phyloP scores from a whole-genome alignment of 2,888 invertebrate species.

The Philonicus albiceps region DNA sequence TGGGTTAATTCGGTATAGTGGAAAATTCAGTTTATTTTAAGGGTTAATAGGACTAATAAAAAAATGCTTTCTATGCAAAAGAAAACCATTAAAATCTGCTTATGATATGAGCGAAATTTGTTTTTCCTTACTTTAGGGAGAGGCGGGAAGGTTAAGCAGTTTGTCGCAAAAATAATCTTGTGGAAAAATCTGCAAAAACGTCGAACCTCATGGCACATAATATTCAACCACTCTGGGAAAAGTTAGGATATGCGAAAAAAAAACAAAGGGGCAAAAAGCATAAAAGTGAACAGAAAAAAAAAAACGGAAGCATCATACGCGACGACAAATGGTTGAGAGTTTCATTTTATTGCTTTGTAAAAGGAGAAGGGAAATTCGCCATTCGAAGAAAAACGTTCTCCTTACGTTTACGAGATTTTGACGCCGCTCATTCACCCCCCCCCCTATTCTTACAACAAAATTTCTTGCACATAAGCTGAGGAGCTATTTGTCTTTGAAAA shows the following conservation, averaged over 20 bases:
- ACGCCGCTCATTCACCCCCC: conserved; percentile 41
- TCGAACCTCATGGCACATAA: conserved; percentile 4
- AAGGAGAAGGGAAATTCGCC: conserved; percentile 27
- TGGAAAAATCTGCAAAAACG: not conserved
- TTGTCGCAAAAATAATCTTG: not conserved
- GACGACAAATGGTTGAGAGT: conserved; percentile 38
- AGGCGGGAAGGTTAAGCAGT: not conserved
- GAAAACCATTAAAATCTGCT: not conserved
- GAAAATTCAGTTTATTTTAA: no score
- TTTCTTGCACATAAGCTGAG: conserved; percentile 42
- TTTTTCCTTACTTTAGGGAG: not conserved
- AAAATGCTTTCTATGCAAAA: not conserved
- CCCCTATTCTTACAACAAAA: conserved; percentile 41
- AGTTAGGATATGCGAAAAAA: not conserved
- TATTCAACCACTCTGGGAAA: not conserved
- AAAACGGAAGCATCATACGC: not conserved
- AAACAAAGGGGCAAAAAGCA: not conserved
- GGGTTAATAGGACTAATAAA: not conserved
- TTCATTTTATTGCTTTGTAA: conserved; percentile 43
- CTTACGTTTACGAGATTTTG: conserved; percentile 45
- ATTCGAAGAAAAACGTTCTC: conserved; percentile 40
- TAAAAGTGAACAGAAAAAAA: conserved; percentile 22
- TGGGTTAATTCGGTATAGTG: no score
- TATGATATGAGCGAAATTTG: not conserved
- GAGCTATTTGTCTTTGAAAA: conserved; percentile 43